phyloP scores from a whole-genome alignment of 1,140 invertebrate species.

The Varroa destructor region DNA sequence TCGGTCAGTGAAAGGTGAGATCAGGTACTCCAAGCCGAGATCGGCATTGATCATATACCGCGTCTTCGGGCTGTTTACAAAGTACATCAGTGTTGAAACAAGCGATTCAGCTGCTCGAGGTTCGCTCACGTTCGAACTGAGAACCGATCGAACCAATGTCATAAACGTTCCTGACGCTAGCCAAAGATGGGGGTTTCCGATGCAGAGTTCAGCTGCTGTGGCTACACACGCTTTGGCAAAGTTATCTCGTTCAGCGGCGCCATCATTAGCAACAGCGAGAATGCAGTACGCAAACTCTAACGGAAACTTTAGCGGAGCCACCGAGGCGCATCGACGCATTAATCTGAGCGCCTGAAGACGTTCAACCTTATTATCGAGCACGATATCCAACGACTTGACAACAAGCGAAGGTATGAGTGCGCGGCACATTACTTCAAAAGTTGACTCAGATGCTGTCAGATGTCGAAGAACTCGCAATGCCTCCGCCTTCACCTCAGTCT shows the following conservation, averaged over 20 bases:
- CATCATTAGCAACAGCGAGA: conserved; percentile 63
- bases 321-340: conserved; percentile 53
- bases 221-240: conserved; percentile 65
- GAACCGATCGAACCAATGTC: conserved; percentile 16
- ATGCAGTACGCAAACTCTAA: conserved; percentile 55
- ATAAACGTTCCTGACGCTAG: not conserved
- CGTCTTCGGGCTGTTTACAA: conserved; percentile 70
- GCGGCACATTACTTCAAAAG: conserved; percentile 60
- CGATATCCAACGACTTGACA: conserved; percentile 59
- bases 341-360: conserved; percentile 73
- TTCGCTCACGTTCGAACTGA: conserved; percentile 24
- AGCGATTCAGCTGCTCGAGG: conserved; percentile 58
- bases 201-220: conserved; percentile 66
- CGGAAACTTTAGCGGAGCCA: conserved; percentile 53
- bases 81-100: conserved; percentile 64
- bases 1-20: conserved; percentile 23
- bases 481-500: conserved; percentile 72
- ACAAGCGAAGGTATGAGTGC: conserved; percentile 67
- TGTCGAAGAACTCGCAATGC: conserved; percentile 69
- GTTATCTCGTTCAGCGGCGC: conserved; percentile 56
- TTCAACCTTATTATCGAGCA: conserved; percentile 67
- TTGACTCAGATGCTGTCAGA: conserved; percentile 58
- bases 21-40: conserved; percentile 39
- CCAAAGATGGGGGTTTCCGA: conserved; percentile 8
- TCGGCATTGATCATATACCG: conserved; percentile 56